phyloP scores from a whole-genome alignment of 2,888 invertebrate genomes.

The Epirrhoe tristata region DNA sequence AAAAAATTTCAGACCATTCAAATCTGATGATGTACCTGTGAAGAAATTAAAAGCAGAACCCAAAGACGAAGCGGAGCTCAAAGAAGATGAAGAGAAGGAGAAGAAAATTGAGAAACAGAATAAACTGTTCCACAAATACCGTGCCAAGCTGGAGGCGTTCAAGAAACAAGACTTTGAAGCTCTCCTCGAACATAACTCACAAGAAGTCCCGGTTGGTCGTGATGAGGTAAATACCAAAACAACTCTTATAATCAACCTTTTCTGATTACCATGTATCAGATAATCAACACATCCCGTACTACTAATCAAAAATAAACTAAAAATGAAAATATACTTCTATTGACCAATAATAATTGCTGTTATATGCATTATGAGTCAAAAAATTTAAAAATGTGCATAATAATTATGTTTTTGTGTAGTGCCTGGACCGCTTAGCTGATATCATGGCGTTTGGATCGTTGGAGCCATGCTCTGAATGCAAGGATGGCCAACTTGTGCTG shows the following conservation, averaged over 20 bases:
- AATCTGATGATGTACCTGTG: slow-evolving; percentile 84
- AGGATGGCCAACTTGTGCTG: slow-evolving; percentile 89
- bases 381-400: too few relatives aligned
- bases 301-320: neutral
- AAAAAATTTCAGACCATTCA: slow-evolving; percentile 55
- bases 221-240: slow-evolving; percentile 84
- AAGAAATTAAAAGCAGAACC: slow-evolving; percentile 90
- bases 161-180: slow-evolving; percentile 86
- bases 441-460: slow-evolving; percentile 95
- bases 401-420: slow-evolving; percentile 75
- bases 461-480: slow-evolving; percentile 91
- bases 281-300: too few relatives aligned
- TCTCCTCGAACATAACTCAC: slow-evolving; percentile 90
- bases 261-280: neutral
- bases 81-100: slow-evolving; percentile 82
- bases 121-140: slow-evolving; percentile 79
- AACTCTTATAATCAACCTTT: neutral
- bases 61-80: slow-evolving; percentile 79
- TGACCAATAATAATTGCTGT: too few relatives aligned
- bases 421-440: slow-evolving; percentile 92
- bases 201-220: slow-evolving; percentile 88
- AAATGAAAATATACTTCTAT: too few relatives aligned
- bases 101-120: slow-evolving; percentile 90
- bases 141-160: slow-evolving; percentile 73
- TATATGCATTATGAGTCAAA: too few relatives aligned